Percentiles rank a stretch among this genome's conserved stretches.
These are phyloP conservation scores for Microctonus aethiopoides DNA, from an alignment of 2,888 invertebrate genomes.

Conservation along the genomic window DNA sequence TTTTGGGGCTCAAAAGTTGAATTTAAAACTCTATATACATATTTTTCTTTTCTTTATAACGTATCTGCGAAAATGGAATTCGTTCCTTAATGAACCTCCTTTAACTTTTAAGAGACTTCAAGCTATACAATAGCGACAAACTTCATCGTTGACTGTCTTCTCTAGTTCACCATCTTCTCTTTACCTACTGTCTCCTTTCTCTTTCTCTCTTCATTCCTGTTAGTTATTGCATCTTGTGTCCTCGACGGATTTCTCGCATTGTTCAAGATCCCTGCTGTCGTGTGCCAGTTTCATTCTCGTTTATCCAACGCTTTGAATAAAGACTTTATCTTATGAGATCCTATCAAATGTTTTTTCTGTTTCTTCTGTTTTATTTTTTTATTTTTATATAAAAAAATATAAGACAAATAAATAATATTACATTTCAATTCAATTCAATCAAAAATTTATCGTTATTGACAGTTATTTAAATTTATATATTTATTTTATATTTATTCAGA, in stretches of 20 bases:
- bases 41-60: not conserved
- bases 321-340: slow-evolving; percentile 7
- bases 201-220: slow-evolving; percentile 9
- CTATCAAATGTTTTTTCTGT: slow-evolving; percentile 4
- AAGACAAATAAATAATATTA: no score
- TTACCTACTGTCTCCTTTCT: not conserved
- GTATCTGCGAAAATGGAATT: not conserved
- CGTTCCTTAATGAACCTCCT: slow-evolving; percentile 46
- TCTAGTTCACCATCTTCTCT: slow-evolving; percentile 18
- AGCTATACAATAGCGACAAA: slow-evolving; percentile 49
- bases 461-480: not conserved
- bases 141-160: slow-evolving; percentile 26
- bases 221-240: slow-evolving; percentile 19
- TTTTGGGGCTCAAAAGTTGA: not conserved
- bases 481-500: slow-evolving; percentile 1
- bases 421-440: no score
- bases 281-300: slow-evolving; percentile 20
- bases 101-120: slow-evolving; percentile 58
- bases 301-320: slow-evolving; percentile 21
- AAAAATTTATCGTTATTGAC: not conserved
- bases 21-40: not conserved
- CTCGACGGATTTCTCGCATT: slow-evolving; percentile 20
- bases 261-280: slow-evolving; percentile 10
- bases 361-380: not conserved
- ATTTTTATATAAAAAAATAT: no score